Evolutionary conservation across 2,797 vertebrate genomes (phyloP).

Genomic region (Scarus forsteni): DNA sequence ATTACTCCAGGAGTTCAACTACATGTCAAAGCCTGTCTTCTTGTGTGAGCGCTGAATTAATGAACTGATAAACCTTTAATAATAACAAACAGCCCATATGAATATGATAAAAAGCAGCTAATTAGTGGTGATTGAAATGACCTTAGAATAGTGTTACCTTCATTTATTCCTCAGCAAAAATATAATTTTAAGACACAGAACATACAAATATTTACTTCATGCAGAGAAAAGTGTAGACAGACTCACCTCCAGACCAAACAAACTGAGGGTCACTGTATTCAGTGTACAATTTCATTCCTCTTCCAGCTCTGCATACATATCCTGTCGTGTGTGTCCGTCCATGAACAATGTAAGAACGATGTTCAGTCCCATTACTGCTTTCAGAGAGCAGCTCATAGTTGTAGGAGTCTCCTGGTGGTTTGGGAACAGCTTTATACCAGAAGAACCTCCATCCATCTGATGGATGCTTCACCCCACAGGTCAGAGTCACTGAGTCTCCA

Average conservation of each 20-base stretch:
- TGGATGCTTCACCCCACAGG: conserved; percentile 10
- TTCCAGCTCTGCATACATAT: conserved; percentile 58
- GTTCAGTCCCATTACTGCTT: conserved; percentile 29
- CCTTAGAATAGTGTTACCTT: no score
- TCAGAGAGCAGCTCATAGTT: conserved; percentile 36
- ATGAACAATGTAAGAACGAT: conserved; percentile 26
- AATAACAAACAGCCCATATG: no score
- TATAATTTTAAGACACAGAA: no score
- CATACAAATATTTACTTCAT: no score
- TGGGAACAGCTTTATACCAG: conserved; percentile 54
- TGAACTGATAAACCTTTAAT: no score
- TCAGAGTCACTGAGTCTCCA: conserved; percentile 56
- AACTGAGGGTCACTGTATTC: not conserved
- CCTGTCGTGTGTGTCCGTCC: conserved; percentile 42
- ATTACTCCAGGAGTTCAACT: no score
- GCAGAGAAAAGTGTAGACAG: not conserved
- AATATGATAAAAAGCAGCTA: no score
- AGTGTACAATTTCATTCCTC: conserved; percentile 50
- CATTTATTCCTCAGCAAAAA: no score
- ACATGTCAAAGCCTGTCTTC: no score
- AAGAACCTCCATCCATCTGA: conserved; percentile 61
- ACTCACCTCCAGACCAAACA: conserved; percentile 54
- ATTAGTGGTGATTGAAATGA: no score
- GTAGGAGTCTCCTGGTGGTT: not conserved
- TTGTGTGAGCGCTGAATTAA: no score